Percentiles rank a stretch among this genome's conserved stretches.
Conservation (phyloP, 37 sponge, comb jelly and placozoan species). For the Agelas oroides region DNA sequence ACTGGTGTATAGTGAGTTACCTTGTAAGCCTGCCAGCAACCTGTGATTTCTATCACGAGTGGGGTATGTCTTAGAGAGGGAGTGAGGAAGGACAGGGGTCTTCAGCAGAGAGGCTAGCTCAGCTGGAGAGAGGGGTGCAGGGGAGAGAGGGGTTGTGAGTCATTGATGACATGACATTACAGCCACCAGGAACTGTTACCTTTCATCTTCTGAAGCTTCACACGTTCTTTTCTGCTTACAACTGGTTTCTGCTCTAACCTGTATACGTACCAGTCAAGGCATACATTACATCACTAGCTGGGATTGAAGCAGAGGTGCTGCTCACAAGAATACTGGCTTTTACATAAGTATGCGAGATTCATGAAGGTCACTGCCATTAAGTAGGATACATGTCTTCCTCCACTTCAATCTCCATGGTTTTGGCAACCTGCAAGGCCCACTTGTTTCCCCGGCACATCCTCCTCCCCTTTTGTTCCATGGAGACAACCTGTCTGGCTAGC, state of each 20-base stretch:
- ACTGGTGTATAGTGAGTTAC: too few species aligned
- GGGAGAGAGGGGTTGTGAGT: too few species aligned
- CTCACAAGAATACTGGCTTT: too few species aligned
- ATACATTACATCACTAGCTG: too few species aligned
- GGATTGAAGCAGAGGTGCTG: too few species aligned
- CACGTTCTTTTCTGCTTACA: too few species aligned
- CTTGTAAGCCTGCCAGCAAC: neutral
- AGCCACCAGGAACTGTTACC: neutral
- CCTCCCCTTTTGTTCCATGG: conserved; percentile 16
- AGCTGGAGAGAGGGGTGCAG: conserved; percentile 18
- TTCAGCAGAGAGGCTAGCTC: conserved; percentile 30
- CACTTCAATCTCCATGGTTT: conserved; percentile 80
- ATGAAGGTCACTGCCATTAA: too few species aligned
- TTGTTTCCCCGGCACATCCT: conserved; percentile 17
- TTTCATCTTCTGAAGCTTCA: neutral
- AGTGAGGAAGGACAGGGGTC: conserved; percentile 27
- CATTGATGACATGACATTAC: too few species aligned
- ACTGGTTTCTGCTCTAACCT: too few species aligned
- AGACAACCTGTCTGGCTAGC: conserved; percentile 69
- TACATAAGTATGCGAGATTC: too few species aligned
- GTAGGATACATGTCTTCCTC: conserved; percentile 65
- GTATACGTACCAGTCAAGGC: too few species aligned
- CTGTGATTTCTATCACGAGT: conserved; percentile 22
- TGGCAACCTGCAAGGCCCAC: conserved; percentile 71
- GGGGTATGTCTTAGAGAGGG: conserved; percentile 18